These are phyloP conservation scores for Benitochromis conjunctus DNA, from an alignment of 2,113 vertebrate species.

Conservation along the genomic window DNA sequence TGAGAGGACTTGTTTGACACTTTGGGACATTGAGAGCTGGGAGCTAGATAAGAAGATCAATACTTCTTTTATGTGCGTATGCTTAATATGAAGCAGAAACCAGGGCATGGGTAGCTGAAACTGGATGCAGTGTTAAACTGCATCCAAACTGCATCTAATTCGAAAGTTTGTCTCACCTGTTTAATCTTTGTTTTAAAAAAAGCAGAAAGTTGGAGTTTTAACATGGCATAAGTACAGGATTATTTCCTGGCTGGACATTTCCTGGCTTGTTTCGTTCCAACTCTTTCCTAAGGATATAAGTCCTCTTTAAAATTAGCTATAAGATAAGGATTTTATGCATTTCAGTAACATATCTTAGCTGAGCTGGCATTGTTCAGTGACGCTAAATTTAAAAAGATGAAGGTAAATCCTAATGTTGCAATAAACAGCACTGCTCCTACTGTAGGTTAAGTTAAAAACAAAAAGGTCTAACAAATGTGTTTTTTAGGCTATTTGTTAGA, in stretches of 20 bases:
- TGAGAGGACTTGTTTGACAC: background rate
- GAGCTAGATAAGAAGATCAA: background rate
- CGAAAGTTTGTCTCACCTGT: background rate
- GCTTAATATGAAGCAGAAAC: background rate
- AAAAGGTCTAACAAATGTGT: background rate
- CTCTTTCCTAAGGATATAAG: background rate
- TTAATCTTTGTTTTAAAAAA: background rate
- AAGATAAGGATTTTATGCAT: background rate
- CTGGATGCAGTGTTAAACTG: background rate
- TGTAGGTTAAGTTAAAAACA: background rate
- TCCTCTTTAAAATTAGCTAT: background rate
- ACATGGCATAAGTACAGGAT: background rate
- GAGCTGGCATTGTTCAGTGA: background rate
- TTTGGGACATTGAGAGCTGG: background rate
- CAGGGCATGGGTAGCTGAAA: background rate
- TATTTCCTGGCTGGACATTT: background rate
- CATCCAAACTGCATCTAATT: background rate
- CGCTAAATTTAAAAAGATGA: background rate
- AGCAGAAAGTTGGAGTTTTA: background rate
- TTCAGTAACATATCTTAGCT: background rate
- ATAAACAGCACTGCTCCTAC: background rate
- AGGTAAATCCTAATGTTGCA: background rate
- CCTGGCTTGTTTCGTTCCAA: background rate
- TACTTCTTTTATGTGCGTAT: background rate
- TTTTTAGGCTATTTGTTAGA: background rate